Evolutionary conservation across 1,140 invertebrate species (phyloP).

Genomic region (Drosophila insularis): DNA sequence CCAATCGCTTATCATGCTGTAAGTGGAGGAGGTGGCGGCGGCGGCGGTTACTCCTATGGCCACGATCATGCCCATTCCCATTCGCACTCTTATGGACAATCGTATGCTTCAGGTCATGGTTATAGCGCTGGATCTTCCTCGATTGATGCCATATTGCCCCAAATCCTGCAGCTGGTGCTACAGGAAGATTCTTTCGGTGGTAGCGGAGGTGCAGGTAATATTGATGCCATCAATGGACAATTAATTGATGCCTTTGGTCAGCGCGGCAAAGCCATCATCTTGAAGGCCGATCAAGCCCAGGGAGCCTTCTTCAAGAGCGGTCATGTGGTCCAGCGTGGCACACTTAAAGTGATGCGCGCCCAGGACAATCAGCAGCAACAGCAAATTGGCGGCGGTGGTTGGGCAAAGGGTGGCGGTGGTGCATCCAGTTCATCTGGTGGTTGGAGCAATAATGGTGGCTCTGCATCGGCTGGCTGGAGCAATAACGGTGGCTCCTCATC

Average conservation of each 20-base stretch:
- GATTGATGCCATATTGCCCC: constrained; percentile 65
- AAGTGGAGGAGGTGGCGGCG: constrained; percentile 15
- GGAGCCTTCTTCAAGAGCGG: constrained; percentile 69
- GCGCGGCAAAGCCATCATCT: constrained; percentile 63
- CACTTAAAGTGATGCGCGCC: constrained; percentile 66
- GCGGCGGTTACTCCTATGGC: constrained; percentile 36
- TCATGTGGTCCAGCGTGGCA: constrained; percentile 72
- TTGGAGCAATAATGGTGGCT: constrained; percentile 32
- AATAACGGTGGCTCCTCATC: constrained; percentile 5
- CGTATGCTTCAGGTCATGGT: constrained; percentile 59
- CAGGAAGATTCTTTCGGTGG: constrained; percentile 62
- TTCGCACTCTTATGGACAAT: constrained; percentile 50
- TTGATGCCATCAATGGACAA: constrained; percentile 64
- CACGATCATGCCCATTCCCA: constrained; percentile 24
- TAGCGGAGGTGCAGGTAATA: constrained; percentile 41
- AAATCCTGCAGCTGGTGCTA: constrained; percentile 70
- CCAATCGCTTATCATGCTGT: constrained; percentile 50
- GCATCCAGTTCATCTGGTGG: not conserved
- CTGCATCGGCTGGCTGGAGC: constrained; percentile 7
- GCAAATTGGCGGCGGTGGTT: constrained; percentile 14
- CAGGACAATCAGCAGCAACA: constrained; percentile 42
- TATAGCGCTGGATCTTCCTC: constrained; percentile 50
- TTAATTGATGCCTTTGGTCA: constrained; percentile 59
- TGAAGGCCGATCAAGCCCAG: constrained; percentile 61
- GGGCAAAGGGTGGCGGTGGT: constrained; percentile 22